phyloP scores from a whole-genome alignment of 2,888 invertebrate species.

The Agrilus cyanescens region DNA sequence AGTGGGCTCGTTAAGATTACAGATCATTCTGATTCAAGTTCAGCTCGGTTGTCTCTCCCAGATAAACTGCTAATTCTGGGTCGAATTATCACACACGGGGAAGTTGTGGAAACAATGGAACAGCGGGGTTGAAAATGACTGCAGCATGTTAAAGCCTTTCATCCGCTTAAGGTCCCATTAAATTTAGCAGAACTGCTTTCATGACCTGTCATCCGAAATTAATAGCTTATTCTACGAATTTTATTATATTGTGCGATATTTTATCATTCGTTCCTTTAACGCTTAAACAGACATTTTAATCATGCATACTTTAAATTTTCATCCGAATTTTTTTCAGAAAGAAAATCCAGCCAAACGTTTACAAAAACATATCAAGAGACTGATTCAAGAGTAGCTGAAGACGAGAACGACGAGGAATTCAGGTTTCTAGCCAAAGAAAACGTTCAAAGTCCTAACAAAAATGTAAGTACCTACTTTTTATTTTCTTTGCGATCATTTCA shows the following conservation, averaged over 20 bases:
- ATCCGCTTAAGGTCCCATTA: too few species aligned
- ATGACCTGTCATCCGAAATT: neutral
- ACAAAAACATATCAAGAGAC: slow-evolving; percentile 45
- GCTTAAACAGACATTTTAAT: neutral
- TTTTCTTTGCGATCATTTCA: neutral
- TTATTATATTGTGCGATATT: neutral
- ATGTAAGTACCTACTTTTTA: slow-evolving; percentile 23
- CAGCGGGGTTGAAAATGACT: too few species aligned
- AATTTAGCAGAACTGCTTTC: too few species aligned
- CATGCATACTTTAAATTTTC: slow-evolving; percentile 3
- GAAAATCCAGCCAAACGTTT: slow-evolving; percentile 39
- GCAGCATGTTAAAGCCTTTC: too few species aligned
- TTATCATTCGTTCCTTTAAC: too few species aligned
- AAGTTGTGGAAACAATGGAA: too few species aligned
- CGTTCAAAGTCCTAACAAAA: slow-evolving; percentile 32
- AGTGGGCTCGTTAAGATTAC: too few species aligned
- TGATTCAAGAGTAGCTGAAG: slow-evolving; percentile 37
- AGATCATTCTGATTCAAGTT: too few species aligned
- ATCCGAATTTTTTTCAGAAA: slow-evolving; percentile 29
- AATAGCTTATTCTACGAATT: neutral
- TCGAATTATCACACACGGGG: too few species aligned
- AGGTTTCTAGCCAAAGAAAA: slow-evolving; percentile 36
- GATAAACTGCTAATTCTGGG: too few species aligned
- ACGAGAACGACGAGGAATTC: slow-evolving; percentile 35
- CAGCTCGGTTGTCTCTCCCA: too few species aligned